These are phyloP conservation scores for Chelon auratus DNA, from an alignment of 2,797 vertebrate species.

Conservation along the genomic window DNA sequence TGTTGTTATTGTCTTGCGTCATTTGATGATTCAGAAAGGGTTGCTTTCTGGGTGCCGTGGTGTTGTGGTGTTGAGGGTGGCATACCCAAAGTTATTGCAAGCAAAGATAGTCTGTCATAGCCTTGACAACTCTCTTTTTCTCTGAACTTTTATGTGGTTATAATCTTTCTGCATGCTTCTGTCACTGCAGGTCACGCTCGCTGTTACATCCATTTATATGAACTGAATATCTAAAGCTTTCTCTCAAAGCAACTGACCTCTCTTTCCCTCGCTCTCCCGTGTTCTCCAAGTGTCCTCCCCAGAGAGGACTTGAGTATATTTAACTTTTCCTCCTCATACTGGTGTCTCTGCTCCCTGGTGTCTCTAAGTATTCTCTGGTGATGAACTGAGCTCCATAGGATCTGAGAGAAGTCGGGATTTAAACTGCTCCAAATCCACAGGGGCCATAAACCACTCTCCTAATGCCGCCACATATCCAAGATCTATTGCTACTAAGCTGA, in stretches of 20 bases:
- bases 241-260: not conserved
- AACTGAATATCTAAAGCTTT: conserved; percentile 7
- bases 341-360: conserved; percentile 34
- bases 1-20: not conserved
- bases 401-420: conserved; percentile 53
- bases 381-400: conserved; percentile 36
- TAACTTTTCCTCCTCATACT: conserved; percentile 17
- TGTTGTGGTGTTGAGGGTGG: conserved; percentile 1
- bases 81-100: not conserved
- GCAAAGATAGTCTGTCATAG: no score
- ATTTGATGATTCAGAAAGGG: conserved; percentile 1
- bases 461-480: conserved; percentile 31
- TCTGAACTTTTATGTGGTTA: not conserved
- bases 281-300: conserved; percentile 24
- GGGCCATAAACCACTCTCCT: conserved; percentile 38
- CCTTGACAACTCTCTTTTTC: not conserved
- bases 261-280: not conserved
- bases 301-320: conserved; percentile 33
- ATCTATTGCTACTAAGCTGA: conserved; percentile 24
- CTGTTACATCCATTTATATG: conserved; percentile 12
- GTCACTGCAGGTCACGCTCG: not conserved
- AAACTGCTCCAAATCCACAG: conserved; percentile 33
- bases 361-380: conserved; percentile 37
- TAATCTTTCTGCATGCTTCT: not conserved
- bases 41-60: not conserved